Base-by-base conservation (phyloP, 2,797 vertebrate genomes). In the Chanos chanos region DNA sequence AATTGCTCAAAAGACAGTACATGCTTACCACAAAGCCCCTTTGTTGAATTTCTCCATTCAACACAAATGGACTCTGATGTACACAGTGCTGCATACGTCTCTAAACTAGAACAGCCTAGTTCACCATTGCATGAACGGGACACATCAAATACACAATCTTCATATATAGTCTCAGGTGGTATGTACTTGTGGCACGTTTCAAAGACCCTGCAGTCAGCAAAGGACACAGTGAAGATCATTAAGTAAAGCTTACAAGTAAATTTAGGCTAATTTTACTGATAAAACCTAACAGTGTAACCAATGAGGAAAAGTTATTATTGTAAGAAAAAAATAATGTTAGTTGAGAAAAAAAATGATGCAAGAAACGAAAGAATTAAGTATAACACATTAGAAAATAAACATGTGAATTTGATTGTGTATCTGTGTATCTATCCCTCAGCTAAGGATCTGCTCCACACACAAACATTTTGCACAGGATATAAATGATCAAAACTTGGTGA, bases 1-100 rank as follows among this genome's bases (percentile, higher is more conserved):
- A 53, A 31, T 55, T 33, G 51, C 19, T 7, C 9, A 13, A 15
- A n/a, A n/a, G n/a, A n/a, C n/a, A n/a, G n/a, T n/a, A n/a, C n/a
- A n/a, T n/a, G n/a, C n/a, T 72, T 82, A 94, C 92, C 72, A 22
- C 92, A 94, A 24, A 60, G 19, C 68, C 89, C 89, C 0, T 72
- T 10, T 0, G 89, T 88, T n/a, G 75, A 66, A 0, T 27, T 72
- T 13, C 93, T 90, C 93, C 93, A 94, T 52, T 79, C 43, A 0
- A 77, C 27, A 70, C 92, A 94, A 3, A 81, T 1, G 7, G 71
- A 83, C 0, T 47, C 41, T 3, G 49, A 4, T 2, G 75, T 77
- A 70, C 93, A 94, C 30, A 75, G 16, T 0, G 13, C 3, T 0
- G 91, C 89, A 0, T 94, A 94, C 0, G 34, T 31, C 64, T 90